phyloP scores from a whole-genome alignment of 2,113 vertebrate genomes.

The Labeo rohita region DNA sequence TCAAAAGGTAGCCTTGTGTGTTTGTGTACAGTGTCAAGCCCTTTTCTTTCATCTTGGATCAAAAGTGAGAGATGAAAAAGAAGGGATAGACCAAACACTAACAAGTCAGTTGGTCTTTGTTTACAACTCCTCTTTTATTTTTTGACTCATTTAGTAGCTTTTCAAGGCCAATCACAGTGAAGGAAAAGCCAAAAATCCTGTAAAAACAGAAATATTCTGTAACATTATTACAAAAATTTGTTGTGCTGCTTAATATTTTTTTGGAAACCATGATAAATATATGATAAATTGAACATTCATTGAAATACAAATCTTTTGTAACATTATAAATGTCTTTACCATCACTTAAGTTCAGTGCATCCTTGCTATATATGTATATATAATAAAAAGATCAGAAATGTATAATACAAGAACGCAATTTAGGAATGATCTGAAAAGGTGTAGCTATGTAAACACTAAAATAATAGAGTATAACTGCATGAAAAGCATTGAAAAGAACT shows the following conservation, averaged over 20 bases:
- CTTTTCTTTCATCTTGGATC: background rate
- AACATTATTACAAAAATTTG: no score
- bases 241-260: background rate
- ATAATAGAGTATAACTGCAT: background rate
- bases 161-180: background rate
- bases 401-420: no score
- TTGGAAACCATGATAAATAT: background rate
- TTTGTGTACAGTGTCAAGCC: background rate
- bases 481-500: constrained; percentile 10
- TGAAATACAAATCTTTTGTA: no score
- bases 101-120: constrained; percentile 52
- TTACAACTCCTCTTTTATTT: background rate
- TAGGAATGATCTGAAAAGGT: background rate
- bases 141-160: background rate
- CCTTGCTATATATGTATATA: no score
- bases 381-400: background rate
- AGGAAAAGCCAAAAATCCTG: background rate
- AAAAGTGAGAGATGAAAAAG: background rate
- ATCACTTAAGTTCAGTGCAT: no score
- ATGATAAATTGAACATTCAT: background rate
- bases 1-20: background rate
- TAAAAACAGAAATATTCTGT: no score
- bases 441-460: background rate
- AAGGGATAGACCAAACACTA: constrained; percentile 57
- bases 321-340: no score